Evolutionary conservation across 2,113 vertebrate species (phyloP).

Genomic region (Tylochromis polylepis): DNA sequence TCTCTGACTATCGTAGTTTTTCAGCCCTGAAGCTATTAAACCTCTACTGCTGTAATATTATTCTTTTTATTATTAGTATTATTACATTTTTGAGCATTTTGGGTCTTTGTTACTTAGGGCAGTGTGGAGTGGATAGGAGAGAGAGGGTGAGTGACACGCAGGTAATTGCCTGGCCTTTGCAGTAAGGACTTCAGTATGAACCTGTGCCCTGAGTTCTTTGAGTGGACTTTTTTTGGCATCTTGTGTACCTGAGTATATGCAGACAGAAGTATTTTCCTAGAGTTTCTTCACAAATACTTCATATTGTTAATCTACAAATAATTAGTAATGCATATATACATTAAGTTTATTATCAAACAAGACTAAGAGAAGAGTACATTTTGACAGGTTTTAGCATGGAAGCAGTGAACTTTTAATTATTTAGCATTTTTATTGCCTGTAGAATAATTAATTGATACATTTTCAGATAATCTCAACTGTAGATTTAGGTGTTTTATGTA

Average conservation of each 20-base stretch:
- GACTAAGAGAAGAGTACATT: not conserved
- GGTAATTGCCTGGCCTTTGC: not conserved
- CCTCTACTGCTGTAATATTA: not conserved
- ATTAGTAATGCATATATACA: not conserved
- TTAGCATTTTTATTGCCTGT: not conserved
- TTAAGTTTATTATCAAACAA: not conserved
- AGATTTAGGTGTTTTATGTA: not conserved
- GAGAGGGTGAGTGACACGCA: not conserved
- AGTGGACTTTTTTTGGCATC: not conserved
- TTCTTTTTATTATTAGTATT: not conserved
- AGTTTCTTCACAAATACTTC: not conserved
- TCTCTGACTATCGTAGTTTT: not conserved
- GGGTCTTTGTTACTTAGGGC: not conserved
- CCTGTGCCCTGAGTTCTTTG: not conserved
- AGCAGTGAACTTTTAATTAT: no score
- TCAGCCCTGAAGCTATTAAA: not conserved
- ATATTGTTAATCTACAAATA: not conserved
- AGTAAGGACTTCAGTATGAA: not conserved
- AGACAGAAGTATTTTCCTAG: not conserved
- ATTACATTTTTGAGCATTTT: not conserved
- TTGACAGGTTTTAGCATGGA: not conserved
- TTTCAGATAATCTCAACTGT: not conserved
- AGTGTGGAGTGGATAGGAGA: not conserved
- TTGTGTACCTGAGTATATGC: not conserved
- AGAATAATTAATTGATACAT: not conserved